These are phyloP conservation scores for Agonopterix heracliana DNA, from an alignment of 2,888 invertebrate species.

Conservation along the genomic window DNA sequence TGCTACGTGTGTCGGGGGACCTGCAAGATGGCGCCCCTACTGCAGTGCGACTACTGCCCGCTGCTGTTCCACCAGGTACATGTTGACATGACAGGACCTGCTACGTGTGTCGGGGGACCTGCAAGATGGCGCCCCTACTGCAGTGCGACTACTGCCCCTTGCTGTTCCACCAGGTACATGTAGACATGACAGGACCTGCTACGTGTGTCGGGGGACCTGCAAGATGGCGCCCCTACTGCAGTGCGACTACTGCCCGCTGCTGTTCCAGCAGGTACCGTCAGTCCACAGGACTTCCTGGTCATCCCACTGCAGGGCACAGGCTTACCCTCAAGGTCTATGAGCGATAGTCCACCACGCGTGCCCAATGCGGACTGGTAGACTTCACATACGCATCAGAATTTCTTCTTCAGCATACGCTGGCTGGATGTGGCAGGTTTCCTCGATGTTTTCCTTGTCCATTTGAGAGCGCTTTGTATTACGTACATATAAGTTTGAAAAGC, in stretches of 20 bases:
- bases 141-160: slow-evolving; percentile 96
- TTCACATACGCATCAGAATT: no score
- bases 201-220: slow-evolving; percentile 90
- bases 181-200: slow-evolving; percentile 90
- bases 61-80: slow-evolving; percentile 86
- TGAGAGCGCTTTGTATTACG: no score
- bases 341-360: no score
- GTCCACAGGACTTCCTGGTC: no score
- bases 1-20: slow-evolving; percentile 92
- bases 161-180: slow-evolving; percentile 86
- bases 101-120: slow-evolving; percentile 89
- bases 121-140: slow-evolving; percentile 88
- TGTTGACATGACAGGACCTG: slow-evolving; percentile 76
- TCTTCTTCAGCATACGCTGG: no score
- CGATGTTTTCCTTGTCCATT: no score
- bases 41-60: slow-evolving; percentile 96
- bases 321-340: no score
- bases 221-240: slow-evolving; percentile 88
- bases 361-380: no score
- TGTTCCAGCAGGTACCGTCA: slow-evolving; percentile 82
- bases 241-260: slow-evolving; percentile 94
- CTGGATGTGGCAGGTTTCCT: no score
- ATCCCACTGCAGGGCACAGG: no score
- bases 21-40: slow-evolving; percentile 87
- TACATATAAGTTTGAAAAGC: no score